Percentiles rank a stretch among this genome's conserved stretches.
phyloP scores from a whole-genome alignment of 2,888 invertebrate genomes.

The Polyploca ridens region DNA sequence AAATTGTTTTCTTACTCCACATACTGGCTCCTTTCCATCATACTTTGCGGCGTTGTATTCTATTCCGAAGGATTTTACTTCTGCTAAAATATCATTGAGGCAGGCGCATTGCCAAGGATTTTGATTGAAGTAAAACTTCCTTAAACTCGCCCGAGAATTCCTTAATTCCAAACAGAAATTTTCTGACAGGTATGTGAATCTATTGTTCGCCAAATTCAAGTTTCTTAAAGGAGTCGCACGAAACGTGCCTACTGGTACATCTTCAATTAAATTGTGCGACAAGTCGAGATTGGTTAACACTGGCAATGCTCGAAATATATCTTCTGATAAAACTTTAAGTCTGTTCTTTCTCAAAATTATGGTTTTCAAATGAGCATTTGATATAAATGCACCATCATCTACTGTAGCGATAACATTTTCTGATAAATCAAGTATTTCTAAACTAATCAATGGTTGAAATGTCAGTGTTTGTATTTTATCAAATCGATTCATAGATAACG shows the following conservation, averaged over 20 bases:
- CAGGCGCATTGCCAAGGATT: constrained; percentile 78
- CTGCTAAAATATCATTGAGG: constrained; percentile 58
- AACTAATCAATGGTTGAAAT: constrained; percentile 52
- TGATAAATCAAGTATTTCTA: constrained; percentile 60
- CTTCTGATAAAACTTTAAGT: constrained; percentile 55
- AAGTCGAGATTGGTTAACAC: constrained; percentile 58
- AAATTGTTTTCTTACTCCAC: constrained; percentile 33
- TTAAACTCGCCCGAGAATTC: constrained; percentile 58
- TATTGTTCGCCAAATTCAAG: constrained; percentile 65
- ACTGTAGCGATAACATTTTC: constrained; percentile 58
- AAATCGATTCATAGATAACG: constrained; percentile 63
- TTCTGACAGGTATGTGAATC: constrained; percentile 62
- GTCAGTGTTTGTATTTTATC: constrained; percentile 36
- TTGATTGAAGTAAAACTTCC: constrained; percentile 66
- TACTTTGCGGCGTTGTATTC: constrained; percentile 35
- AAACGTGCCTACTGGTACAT: constrained; percentile 52
- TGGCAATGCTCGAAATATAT: constrained; percentile 55
- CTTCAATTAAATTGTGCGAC: constrained; percentile 59
- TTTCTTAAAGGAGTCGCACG: constrained; percentile 58
- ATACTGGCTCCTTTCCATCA: constrained; percentile 59
- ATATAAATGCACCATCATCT: constrained; percentile 50
- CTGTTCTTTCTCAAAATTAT: constrained; percentile 58
- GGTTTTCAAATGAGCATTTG: constrained; percentile 56
- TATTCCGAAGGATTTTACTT: constrained; percentile 53
- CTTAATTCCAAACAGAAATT: constrained; percentile 68